Base-by-base conservation (phyloP, 2,888 invertebrate species). In the Hedya salicella region DNA sequence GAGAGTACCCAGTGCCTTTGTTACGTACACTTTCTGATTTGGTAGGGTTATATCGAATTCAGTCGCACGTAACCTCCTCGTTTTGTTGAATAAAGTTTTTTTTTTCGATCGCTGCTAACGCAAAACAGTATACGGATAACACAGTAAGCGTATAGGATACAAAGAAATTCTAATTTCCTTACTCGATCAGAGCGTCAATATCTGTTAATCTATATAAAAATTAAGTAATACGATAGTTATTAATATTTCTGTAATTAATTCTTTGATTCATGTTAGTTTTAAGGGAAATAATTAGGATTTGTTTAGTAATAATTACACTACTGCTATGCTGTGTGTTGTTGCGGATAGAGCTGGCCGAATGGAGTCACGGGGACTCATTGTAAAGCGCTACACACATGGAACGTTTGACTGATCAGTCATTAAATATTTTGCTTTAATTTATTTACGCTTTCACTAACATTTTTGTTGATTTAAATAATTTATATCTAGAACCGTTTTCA, bases 71-170 rank as follows among this genome's bases (percentile, higher is more conserved):
- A 84, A 85, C 88, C 89, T 86, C 83, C 88, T 88, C 89, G 90
- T 89, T 89, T 89, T 88, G 80, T 83, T 79, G 78, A 78, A 62
- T 59, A 50, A 54, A 76, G 77, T 77, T 85, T 85, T 88, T 85
- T 85, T 84, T 82, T 78, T 79, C 77, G 73, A 78, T 52, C 79
- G 79, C 78, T 79, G 76, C 80, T 81, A 75, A 79, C 75, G 68
- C 71, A 78, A 82, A 77, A 73, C 80, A 83, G 78, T n/a, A 8
- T 36, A n/a, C 1, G 5, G 4, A 57, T 32, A 11, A 46, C 42
- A 5, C 64, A 65, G 64, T 65, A 65, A 17, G 36, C 42, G n/a
- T 8, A 50, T 16, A 14, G 11, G 39, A 52, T 52, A 52, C 59
- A 36, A 52, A 46, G 5, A 52, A 32, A 44, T 46, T 11, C 52